These are phyloP conservation scores for Laupala kohalensis DNA, from an alignment of 1,140 invertebrate species.

Conservation along the genomic window DNA sequence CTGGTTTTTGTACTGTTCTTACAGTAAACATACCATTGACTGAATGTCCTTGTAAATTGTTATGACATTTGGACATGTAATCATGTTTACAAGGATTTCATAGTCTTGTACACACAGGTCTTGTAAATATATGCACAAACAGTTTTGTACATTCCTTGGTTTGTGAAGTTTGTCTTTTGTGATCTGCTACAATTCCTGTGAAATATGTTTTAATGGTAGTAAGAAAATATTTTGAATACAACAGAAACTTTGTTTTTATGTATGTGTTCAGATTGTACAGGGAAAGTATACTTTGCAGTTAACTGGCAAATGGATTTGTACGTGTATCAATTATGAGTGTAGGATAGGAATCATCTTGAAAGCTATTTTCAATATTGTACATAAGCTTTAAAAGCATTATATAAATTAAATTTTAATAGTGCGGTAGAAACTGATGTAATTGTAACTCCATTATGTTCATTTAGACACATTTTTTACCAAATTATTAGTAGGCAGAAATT, in stretches of 20 bases:
- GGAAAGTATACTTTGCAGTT: too few species aligned
- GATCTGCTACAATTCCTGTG: neutral
- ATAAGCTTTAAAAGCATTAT: too few species aligned
- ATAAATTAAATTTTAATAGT: too few species aligned
- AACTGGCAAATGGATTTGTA: too few species aligned
- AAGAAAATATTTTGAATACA: neutral
- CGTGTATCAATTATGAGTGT: too few species aligned
- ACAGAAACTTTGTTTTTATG: neutral
- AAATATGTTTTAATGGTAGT: neutral
- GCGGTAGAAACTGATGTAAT: too few species aligned
- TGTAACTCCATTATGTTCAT: too few species aligned
- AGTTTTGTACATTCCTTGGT: conserved; percentile 11
- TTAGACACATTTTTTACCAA: too few species aligned
- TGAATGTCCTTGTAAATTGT: conserved; percentile 3
- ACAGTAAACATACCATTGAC: conserved; percentile 11
- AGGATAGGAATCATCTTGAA: too few species aligned
- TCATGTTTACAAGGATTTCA: conserved; percentile 13
- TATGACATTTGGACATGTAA: conserved; percentile 6
- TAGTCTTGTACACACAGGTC: conserved; percentile 13
- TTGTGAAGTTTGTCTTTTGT: neutral
- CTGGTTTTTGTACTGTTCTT: conserved; percentile 9
- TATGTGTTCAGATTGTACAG: neutral
- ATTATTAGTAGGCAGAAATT: too few species aligned
- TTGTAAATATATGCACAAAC: conserved; percentile 15
- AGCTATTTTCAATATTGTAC: too few species aligned